Evolutionary conservation across 2,797 vertebrate species (phyloP).

Genomic region (Euthynnus affinis): DNA sequence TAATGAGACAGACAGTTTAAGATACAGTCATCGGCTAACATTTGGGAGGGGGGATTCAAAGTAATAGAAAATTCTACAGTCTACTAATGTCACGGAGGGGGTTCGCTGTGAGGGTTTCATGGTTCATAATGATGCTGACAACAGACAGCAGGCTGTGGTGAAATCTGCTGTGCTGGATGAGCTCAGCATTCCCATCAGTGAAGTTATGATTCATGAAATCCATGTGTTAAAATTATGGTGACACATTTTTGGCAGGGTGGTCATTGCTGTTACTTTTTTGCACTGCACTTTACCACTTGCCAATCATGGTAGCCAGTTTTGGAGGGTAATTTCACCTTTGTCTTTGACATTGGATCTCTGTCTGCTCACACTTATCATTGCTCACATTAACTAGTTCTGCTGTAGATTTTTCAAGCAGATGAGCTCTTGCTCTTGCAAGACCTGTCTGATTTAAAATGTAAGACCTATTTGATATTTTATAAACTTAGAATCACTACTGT

Average conservation of each 20-base stretch:
- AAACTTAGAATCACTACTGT: background rate
- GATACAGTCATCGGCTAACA: background rate
- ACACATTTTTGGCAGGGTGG: background rate
- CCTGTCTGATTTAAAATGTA: background rate
- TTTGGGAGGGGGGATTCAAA: background rate
- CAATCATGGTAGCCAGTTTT: background rate
- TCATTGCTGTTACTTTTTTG: background rate
- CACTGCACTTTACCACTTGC: background rate
- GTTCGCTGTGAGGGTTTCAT: background rate
- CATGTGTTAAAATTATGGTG: background rate
- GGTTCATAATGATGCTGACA: background rate
- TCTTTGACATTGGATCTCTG: background rate
- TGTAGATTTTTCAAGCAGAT: background rate
- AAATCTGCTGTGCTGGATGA: background rate
- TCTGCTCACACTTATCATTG: background rate
- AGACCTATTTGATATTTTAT: conserved; percentile 9
- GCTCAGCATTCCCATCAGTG: background rate
- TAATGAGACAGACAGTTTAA: background rate
- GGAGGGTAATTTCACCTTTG: background rate
- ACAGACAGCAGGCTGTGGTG: background rate
- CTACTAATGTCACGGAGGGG: background rate
- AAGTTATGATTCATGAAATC: background rate
- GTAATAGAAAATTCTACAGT: background rate
- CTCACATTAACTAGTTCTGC: background rate
- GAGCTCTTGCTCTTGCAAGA: background rate